Evolutionary conservation across 1,140 invertebrate genomes (phyloP).

Genomic region (Centruroides sculpturatus): DNA sequence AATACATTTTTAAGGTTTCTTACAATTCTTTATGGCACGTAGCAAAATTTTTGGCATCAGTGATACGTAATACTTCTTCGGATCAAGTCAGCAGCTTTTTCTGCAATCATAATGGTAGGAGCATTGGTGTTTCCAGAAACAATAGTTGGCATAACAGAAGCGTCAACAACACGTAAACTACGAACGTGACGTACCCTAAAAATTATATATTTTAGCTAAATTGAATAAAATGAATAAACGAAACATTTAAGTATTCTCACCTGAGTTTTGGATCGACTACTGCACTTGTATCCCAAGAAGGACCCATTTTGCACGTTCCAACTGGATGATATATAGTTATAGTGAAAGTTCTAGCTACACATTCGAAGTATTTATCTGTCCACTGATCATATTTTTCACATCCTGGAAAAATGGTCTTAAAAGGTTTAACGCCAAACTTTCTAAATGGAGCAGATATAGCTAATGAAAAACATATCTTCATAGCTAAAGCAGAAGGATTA

Average conservation of each 20-base stretch:
- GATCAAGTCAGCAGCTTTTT: too few relatives aligned
- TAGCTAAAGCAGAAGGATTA: background rate
- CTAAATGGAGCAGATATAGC: constrained; percentile 8
- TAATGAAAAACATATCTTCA: background rate
- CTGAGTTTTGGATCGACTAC: constrained; percentile 64
- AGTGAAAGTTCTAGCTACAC: constrained; percentile 60
- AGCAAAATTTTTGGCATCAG: too few relatives aligned
- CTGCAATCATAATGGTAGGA: constrained; percentile 13
- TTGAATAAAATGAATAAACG: background rate
- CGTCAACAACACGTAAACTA: constrained; percentile 14
- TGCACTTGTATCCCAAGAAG: constrained; percentile 59
- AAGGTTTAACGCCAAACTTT: constrained; percentile 12
- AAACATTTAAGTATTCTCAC: constrained; percentile 4
- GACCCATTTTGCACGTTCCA: constrained; percentile 86
- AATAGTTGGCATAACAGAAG: constrained; percentile 16
- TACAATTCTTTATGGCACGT: too few relatives aligned
- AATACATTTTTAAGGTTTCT: too few relatives aligned
- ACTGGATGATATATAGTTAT: constrained; percentile 71
- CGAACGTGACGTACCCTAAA: too few relatives aligned
- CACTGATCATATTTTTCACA: constrained; percentile 55
- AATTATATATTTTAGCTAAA: too few relatives aligned
- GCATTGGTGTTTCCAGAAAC: constrained; percentile 17
- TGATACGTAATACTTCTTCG: too few relatives aligned
- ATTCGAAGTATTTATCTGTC: constrained; percentile 70
- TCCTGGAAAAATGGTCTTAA: constrained; percentile 35